Evolutionary conservation across 2,888 invertebrate species (phyloP), one percentile per base, ranked within the genome.

Genomic region (Bugulina stolonifera): DNA sequence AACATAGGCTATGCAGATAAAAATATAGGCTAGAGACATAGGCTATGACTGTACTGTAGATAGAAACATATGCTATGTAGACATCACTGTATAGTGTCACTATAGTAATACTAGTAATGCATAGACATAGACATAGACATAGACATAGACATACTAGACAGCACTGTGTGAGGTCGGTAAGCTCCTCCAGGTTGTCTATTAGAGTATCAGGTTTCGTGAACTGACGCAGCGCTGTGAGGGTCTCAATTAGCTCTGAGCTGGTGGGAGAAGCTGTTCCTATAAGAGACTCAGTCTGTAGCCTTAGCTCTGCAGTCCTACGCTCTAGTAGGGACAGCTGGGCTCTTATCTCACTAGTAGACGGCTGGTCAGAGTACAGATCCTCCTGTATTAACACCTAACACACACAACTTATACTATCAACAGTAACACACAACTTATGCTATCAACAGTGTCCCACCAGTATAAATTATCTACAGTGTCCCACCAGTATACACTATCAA

Each of bases 291-390:
- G 27, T 14, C 64, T 64, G 64, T 64, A 64, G 32, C 32, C 64
- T 64, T 3, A 64, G 22, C 22, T 64, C 64, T 5, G 5, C 32
- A 10, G 64, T 64, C 64, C 64, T 64, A 14, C 64, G 27, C 64
- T 64, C 64, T 5, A 64, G 32, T 32, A 64, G 22, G 18, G 64
- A 22, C 10, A 64, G 64, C 32, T 64, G 64, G 18, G 64, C 64
- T 25, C 64, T 25, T 27, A 18, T 64, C 27, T 64, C 64, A 64
- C 64, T 64, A 29, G 64, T 64, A 18, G 64, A 29, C 29, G 22
- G 64, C 27, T 64, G 64, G 18, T 22, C 32, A n/a, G 64, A 32
- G 64, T 64, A 64, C 32, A 64, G n/a, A n/a, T 64, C 64, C 14
- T 32, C 64, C n/a, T 64, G 64, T 32, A 64, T 64, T 14, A 64